These are phyloP conservation scores for Marmota flaviventris DNA, from an alignment of 2,113 vertebrate genomes.

Conservation along the genomic window DNA sequence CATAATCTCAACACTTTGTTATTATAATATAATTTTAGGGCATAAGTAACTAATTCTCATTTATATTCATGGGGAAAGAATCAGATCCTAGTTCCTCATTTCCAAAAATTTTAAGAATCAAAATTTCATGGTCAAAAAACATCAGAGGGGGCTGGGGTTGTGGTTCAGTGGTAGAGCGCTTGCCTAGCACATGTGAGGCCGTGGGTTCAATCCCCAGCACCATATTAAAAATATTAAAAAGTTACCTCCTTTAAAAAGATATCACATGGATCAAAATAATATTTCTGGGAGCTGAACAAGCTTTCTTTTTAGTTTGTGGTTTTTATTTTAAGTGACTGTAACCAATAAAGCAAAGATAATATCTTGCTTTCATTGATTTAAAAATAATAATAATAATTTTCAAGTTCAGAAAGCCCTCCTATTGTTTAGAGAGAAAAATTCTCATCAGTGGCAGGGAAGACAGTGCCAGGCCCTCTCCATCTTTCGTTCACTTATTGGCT, in stretches of 20 bases:
- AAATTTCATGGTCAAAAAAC: neutral
- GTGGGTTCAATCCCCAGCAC: too few species aligned
- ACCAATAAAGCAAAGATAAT: too few species aligned
- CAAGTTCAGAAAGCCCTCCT: neutral
- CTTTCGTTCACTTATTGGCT: neutral
- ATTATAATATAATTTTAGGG: neutral
- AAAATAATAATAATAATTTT: neutral
- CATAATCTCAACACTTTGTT: neutral
- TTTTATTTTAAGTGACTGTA: neutral
- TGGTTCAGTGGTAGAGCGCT: too few species aligned
- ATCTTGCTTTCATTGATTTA: too few species aligned
- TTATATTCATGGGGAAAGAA: neutral
- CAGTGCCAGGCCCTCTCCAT: neutral
- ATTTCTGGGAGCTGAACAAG: neutral
- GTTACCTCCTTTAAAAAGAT: neutral
- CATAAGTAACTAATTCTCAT: neutral
- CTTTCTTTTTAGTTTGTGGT: neutral
- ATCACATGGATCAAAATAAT: neutral
- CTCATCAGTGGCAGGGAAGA: neutral
- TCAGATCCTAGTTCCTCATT: neutral
- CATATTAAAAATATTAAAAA: too few species aligned
- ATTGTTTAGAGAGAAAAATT: neutral
- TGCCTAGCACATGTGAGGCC: too few species aligned
- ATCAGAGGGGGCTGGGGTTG: too few species aligned
- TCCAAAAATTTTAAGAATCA: neutral